Evolutionary conservation across 1,140 invertebrate genomes (phyloP).

Genomic region (Episyrphus balteatus): DNA sequence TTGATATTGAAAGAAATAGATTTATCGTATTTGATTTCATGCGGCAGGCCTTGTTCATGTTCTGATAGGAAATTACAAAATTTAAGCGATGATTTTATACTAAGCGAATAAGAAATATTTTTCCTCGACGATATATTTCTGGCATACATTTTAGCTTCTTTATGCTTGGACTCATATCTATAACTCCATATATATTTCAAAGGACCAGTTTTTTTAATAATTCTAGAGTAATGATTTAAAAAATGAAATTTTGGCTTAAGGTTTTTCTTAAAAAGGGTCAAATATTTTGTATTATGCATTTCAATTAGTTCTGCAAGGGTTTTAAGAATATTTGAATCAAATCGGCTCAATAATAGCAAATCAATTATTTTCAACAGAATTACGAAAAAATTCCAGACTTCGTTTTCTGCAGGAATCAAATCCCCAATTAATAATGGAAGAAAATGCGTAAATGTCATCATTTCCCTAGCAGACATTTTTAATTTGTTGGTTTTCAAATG

Average conservation of each 20-base stretch:
- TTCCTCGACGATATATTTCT: constrained; percentile 8
- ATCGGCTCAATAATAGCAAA: neutral
- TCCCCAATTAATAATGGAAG: constrained; percentile 24
- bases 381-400: constrained; percentile 10
- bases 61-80: neutral
- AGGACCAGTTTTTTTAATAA: constrained; percentile 15
- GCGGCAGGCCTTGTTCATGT: neutral
- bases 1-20: neutral
- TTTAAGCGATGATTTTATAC: neutral
- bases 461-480: constrained; percentile 21
- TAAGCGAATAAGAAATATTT: constrained; percentile 7
- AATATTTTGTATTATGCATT: too few species aligned
- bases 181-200: constrained; percentile 9
- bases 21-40: neutral
- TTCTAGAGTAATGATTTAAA: constrained; percentile 16
- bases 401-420: constrained; percentile 16
- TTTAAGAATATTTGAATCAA: neutral
- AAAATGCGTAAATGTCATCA: constrained; percentile 18
- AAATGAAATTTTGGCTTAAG: constrained; percentile 19
- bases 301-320: neutral
- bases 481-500: constrained; percentile 15
- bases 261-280: neutral
- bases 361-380: neutral
- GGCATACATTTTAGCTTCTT: constrained; percentile 11
- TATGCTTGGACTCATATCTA: constrained; percentile 16